Percentiles rank a stretch among this genome's conserved stretches.
These are phyloP conservation scores for Embidobia sp. DNA, from an alignment of 2,888 invertebrate genomes.

Conservation along the genomic window DNA sequence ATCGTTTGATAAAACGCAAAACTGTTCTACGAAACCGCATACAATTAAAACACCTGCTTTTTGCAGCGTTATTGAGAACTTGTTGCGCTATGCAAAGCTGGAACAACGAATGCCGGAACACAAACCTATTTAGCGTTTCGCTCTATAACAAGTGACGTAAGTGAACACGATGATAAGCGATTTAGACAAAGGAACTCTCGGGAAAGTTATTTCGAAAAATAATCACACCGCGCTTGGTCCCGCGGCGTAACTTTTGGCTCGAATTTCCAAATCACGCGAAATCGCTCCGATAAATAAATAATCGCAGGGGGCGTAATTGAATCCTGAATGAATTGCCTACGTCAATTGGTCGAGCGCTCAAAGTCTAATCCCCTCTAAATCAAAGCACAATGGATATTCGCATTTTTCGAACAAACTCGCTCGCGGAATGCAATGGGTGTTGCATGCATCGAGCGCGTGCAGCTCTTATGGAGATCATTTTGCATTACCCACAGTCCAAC, in stretches of 20 bases:
- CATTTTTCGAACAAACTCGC: constrained; percentile 15
- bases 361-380: not conserved
- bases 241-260: too few species aligned
- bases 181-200: constrained; percentile 5
- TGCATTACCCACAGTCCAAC: constrained; percentile 42
- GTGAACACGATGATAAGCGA: not conserved
- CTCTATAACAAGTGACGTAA: not conserved
- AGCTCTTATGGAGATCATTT: constrained; percentile 36
- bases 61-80: too few species aligned
- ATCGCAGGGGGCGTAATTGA: too few species aligned
- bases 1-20: too few species aligned
- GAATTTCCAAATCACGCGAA: too few species aligned
- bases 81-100: too few species aligned
- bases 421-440: constrained; percentile 3
- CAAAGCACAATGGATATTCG: constrained; percentile 15
- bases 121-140: not conserved
- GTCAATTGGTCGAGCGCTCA: not conserved
- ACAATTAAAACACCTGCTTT: too few species aligned
- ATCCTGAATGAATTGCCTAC: too few species aligned
- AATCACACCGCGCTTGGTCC: not conserved
- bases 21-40: too few species aligned
- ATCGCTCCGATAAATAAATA: too few species aligned
- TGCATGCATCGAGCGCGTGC: constrained; percentile 12
- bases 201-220: constrained; percentile 4
- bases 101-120: too few species aligned